These are phyloP conservation scores for Apis cerana DNA, from an alignment of 1,140 invertebrate genomes.

Conservation along the genomic window DNA sequence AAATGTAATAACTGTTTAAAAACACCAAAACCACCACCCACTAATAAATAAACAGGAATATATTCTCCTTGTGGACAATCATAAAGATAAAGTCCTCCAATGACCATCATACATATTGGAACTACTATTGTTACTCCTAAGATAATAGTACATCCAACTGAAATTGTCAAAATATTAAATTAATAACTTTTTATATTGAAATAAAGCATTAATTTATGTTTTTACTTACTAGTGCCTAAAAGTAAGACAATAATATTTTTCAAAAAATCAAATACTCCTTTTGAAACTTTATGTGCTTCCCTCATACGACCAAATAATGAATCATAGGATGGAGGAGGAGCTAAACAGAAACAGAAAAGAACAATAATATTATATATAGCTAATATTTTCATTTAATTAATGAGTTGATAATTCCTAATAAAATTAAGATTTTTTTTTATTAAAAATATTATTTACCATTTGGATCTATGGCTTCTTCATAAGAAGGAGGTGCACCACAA, in stretches of 20 bases:
- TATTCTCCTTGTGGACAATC: constrained; percentile 86
- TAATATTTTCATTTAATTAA: too few species aligned
- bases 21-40: constrained; percentile 85
- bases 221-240: constrained; percentile 83
- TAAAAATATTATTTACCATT: constrained; percentile 78
- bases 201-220: not conserved
- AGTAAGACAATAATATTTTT: constrained; percentile 84
- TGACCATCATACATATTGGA: constrained; percentile 85
- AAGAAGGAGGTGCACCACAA: constrained; percentile 81
- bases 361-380: too few species aligned
- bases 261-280: constrained; percentile 84
- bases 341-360: constrained; percentile 77
- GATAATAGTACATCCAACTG: constrained; percentile 85
- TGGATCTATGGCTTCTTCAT: constrained; percentile 83
- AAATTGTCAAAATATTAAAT: constrained; percentile 58
- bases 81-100: constrained; percentile 85
- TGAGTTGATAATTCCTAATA: too few species aligned
- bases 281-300: constrained; percentile 83
- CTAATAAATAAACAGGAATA: constrained; percentile 87
- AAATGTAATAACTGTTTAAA: constrained; percentile 84
- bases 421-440: too few species aligned
- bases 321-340: constrained; percentile 86
- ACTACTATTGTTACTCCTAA: constrained; percentile 84
- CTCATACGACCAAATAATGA: constrained; percentile 86
- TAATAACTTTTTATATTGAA: not conserved